Base-by-base conservation (phyloP, 1,140 invertebrate genomes). In the Goniozus legneri region DNA sequence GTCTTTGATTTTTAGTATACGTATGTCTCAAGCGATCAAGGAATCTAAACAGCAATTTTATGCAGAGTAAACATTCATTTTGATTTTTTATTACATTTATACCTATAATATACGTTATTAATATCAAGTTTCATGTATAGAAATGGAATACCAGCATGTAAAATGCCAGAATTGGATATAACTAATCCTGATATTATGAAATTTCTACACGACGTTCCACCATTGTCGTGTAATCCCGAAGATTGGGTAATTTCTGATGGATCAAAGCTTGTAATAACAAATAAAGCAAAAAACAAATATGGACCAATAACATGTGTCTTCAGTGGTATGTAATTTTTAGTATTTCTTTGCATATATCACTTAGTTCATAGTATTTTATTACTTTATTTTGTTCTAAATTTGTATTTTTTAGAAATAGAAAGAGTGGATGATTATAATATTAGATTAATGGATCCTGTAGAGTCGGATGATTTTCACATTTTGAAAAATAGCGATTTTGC, bases 111-210 rank as follows among this genome's bases (percentile, higher is more conserved):
- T 16, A 7, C 10, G 14, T 39, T 48, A 24, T 40, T 27, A 24
- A 2, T 32, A 34, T 16, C 18, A 36, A 36, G 34, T 15, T 36
- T 18, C 14, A 42, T 27, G 30, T 41, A 35, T 32, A 69, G 63
- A 24, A 57, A 71, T 46, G 64, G 61, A 19, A 34, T 47, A 3
- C 50, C 61, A 14, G 77, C 76, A 12, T 89, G 86, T 56, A 81
- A 79, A 35, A 78, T 83, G 53, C 86, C 87, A 0, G 65, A 80
- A 14, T 69, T 89, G 15, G 80, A 85, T 2, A 57, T 87, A 32
- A 77, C 81, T 52, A 79, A 82, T 60, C 81, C 82, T 8, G 83
- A 85, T 53, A 83, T 90, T 41, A 83, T 82, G 76, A 80, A 80
- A 64, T 87, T 84, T 53, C 78, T 88, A 35, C 72, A 82, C 34